A percentile compares a stretch with the other conserved stretches of the same genome.
Evolutionary conservation across 2,888 invertebrate species (phyloP).

Genomic region (Scaptomyza caliginosa): DNA sequence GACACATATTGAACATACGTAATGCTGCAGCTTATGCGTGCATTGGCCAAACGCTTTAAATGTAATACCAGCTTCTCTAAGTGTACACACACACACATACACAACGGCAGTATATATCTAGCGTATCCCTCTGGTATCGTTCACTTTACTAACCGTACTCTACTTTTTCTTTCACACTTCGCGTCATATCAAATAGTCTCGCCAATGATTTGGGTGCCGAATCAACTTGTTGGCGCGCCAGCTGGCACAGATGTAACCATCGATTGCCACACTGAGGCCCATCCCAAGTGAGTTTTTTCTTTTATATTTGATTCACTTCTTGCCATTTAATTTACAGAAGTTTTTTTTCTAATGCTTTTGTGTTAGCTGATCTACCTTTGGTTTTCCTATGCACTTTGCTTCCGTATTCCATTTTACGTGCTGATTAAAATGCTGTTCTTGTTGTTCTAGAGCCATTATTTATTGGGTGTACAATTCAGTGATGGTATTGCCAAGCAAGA

Average conservation of each 20-base stretch:
- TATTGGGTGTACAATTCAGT: slow-evolving; percentile 96
- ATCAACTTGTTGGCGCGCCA: slow-evolving; percentile 96
- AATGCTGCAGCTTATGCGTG: slow-evolving; percentile 72
- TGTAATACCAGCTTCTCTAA: slow-evolving; percentile 42
- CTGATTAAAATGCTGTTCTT: slow-evolving; percentile 17
- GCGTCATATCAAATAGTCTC: slow-evolving; percentile 87
- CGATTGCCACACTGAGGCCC: slow-evolving; percentile 96
- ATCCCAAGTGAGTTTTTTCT: slow-evolving; percentile 86
- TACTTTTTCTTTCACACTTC: neutral
- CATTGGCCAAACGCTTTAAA: slow-evolving; percentile 62
- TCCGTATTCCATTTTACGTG: slow-evolving; percentile 13
- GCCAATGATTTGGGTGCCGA: slow-evolving; percentile 97
- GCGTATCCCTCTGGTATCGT: slow-evolving; percentile 53
- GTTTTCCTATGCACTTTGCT: slow-evolving; percentile 20
- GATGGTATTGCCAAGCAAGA: slow-evolving; percentile 95
- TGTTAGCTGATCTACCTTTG: slow-evolving; percentile 7
- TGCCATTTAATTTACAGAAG: slow-evolving; percentile 8
- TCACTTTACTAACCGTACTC: slow-evolving; percentile 55
- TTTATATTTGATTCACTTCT: neutral
- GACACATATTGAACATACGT: slow-evolving; percentile 56
- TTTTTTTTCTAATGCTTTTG: slow-evolving; percentile 9
- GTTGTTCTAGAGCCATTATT: slow-evolving; percentile 89
- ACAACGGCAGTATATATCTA: neutral
- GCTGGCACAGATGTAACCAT: slow-evolving; percentile 95
- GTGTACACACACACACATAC: neutral